phyloP scores from a whole-genome alignment of 2,888 invertebrate species.

The Vandiemenella viatica region DNA sequence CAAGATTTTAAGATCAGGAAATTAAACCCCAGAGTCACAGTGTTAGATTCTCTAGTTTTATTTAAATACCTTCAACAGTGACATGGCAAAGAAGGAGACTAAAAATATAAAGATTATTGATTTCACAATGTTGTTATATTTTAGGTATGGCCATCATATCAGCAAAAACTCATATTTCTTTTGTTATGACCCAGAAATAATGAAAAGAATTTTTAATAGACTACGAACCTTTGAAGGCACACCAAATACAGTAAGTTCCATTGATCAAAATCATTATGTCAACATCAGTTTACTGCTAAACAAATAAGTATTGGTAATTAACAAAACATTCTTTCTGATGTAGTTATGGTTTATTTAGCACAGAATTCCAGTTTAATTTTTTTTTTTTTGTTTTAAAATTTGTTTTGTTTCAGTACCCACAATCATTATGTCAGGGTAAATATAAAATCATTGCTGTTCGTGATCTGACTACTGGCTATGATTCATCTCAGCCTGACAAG shows the following conservation, averaged over 20 bases:
- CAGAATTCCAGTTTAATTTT: too few species aligned
- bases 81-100: too few species aligned
- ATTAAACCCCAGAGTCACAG: too few species aligned
- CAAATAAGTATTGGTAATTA: too few species aligned
- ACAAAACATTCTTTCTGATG: too few species aligned
- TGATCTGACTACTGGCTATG: conserved; percentile 80
- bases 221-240: conserved; percentile 56
- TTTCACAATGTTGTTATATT: conserved; percentile 12
- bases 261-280: too few species aligned
- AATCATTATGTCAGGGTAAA: conserved; percentile 42
- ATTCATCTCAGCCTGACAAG: conserved; percentile 51
- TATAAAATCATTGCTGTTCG: conserved; percentile 54
- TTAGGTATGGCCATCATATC: conserved; percentile 76
- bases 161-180: conserved; percentile 80
- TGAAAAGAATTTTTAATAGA: conserved; percentile 62
- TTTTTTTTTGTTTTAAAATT: too few species aligned
- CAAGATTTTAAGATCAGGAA: too few species aligned
- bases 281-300: too few species aligned
- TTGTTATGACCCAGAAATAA: conserved; percentile 56
- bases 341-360: too few species aligned
- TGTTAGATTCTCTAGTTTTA: too few species aligned
- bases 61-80: too few species aligned
- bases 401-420: conserved; percentile 74
- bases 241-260: conserved; percentile 37
- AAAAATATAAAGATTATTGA: background rate